Conservation (phyloP, 2,797 vertebrate genomes). For the Glyptemys insculpta region DNA sequence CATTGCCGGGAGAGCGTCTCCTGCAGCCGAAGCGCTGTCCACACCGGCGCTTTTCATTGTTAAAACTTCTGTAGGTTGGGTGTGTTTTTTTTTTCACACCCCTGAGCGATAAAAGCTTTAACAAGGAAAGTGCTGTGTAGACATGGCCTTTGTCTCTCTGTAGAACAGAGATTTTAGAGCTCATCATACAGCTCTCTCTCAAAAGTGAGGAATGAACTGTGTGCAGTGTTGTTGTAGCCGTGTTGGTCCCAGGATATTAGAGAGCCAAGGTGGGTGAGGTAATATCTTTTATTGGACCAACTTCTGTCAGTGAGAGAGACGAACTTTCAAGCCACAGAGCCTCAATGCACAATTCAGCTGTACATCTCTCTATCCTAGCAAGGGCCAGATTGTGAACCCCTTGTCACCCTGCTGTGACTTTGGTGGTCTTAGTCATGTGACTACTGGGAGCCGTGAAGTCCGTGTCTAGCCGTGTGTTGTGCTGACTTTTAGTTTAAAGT, state of each 20-base stretch:
- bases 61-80: too few relatives aligned
- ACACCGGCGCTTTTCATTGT: too few relatives aligned
- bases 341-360: neutral
- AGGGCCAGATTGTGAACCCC: too few relatives aligned
- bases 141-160: neutral
- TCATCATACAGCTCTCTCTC: neutral
- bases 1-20: too few relatives aligned
- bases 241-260: too few relatives aligned
- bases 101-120: too few relatives aligned
- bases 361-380: neutral
- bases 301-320: neutral
- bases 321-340: too few relatives aligned
- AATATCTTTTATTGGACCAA: neutral
- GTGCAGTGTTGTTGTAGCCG: neutral
- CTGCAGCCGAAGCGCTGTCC: too few relatives aligned
- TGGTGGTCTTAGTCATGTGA: too few relatives aligned
- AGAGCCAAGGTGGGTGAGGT: neutral
- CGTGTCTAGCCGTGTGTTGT: neutral
- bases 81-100: too few relatives aligned
- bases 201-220: neutral
- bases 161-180: conserved; percentile 13
- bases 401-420: neutral
- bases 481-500: neutral
- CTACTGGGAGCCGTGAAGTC: neutral
- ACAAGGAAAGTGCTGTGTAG: too few relatives aligned